These are phyloP conservation scores for Stenchaetothrips biformis DNA, from an alignment of 2,888 invertebrate genomes.

Conservation along the genomic window DNA sequence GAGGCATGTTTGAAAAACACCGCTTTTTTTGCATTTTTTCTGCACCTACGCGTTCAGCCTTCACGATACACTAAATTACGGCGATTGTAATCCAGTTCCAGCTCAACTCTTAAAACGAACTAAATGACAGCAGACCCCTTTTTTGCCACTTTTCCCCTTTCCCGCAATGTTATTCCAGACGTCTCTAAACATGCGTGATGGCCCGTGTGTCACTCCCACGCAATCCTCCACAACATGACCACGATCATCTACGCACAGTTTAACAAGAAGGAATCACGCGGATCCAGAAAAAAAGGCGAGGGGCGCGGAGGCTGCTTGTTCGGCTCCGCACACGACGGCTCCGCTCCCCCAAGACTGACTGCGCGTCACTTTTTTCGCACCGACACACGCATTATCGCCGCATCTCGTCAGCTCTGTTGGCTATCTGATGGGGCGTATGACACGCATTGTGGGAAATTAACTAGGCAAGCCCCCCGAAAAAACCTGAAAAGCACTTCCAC, in stretches of 20 bases:
- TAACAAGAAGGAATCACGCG: background rate
- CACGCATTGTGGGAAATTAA: constrained; percentile 21
- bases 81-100: background rate
- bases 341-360: background rate
- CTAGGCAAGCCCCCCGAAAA: background rate
- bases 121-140: no score
- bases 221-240: constrained; percentile 10
- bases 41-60: background rate
- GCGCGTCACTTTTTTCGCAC: constrained; percentile 2
- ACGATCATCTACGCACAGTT: constrained; percentile 5
- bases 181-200: constrained; percentile 4
- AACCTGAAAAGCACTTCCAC: background rate
- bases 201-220: constrained; percentile 15
- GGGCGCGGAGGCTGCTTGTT: no score
- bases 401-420: background rate
- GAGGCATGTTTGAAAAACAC: no score
- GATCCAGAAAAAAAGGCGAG: background rate
- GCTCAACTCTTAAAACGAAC: background rate
- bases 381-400: constrained; percentile 5
- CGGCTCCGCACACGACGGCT: background rate
- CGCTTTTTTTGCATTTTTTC: no score
- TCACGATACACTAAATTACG: background rate
- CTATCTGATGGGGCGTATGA: constrained; percentile 16
- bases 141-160: no score
- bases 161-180: constrained; percentile 14